Evolutionary conservation across 92 coral and sea anemone genomes (phyloP).

Genomic region (Virgularia gustaviana): DNA sequence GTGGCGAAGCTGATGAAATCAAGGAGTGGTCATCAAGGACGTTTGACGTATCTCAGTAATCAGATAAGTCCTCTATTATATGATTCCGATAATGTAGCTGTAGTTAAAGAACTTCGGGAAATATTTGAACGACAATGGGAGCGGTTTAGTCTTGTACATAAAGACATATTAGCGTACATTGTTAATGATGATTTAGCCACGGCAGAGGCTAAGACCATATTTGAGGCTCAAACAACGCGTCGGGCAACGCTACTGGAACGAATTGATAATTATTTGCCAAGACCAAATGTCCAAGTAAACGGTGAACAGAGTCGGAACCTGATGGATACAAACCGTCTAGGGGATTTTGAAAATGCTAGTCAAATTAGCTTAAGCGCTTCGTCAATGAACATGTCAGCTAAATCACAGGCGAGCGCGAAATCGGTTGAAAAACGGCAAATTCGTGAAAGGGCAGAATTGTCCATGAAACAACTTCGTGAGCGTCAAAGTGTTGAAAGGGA

Average conservation of each 20-base stretch:
- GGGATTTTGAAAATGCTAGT: too few relatives aligned
- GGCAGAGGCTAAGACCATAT: background rate
- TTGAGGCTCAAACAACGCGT: background rate
- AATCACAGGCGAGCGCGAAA: too few relatives aligned
- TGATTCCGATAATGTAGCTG: background rate
- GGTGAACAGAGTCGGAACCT: too few relatives aligned
- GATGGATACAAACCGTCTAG: too few relatives aligned
- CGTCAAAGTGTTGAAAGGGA: too few relatives aligned
- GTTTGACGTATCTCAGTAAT: background rate
- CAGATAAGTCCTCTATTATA: slow-evolving; percentile 3
- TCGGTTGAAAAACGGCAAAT: too few relatives aligned
- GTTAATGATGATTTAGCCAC: background rate
- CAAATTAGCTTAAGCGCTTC: too few relatives aligned
- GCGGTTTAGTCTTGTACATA: background rate
- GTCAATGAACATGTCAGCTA: too few relatives aligned
- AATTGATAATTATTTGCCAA: background rate
- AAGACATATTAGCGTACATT: background rate
- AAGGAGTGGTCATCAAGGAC: slow-evolving; percentile 3
- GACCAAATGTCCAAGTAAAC: too few relatives aligned
- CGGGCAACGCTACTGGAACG: background rate
- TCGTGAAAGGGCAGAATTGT: too few relatives aligned
- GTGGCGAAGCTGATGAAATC: background rate
- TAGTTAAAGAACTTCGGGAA: background rate
- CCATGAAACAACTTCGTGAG: too few relatives aligned
- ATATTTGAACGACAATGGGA: slow-evolving; percentile 2